A percentile compares a stretch with the other conserved stretches of the same genome.
Conservation (phyloP, 2,797 vertebrate species). For the Enoplosus armatus region DNA sequence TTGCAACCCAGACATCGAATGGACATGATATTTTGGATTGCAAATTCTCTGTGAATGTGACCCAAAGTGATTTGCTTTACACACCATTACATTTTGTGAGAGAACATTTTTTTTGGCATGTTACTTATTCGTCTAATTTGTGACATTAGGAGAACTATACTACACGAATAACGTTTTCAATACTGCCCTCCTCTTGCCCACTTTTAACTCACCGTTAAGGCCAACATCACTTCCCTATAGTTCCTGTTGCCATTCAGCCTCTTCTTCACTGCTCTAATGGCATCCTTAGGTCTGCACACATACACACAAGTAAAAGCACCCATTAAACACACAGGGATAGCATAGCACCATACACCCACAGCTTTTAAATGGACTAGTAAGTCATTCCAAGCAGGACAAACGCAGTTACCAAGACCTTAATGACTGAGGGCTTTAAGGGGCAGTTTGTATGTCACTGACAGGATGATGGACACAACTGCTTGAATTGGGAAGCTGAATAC, state of each 20-base stretch:
- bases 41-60: not conserved
- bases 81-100: not conserved
- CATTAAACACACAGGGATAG: conserved; percentile 22
- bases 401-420: not conserved
- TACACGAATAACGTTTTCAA: not conserved
- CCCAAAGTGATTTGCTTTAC: not conserved
- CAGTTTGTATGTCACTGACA: not conserved
- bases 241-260: conserved; percentile 96
- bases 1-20: not conserved
- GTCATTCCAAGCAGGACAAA: conserved; percentile 1
- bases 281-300: conserved; percentile 93
- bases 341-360: not conserved
- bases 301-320: conserved; percentile 16
- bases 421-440: not conserved
- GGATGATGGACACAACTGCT: not conserved
- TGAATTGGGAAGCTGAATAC: not conserved
- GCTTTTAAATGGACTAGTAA: conserved; percentile 12
- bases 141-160: not conserved
- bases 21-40: not conserved
- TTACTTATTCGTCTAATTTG: not conserved
- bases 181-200: not conserved
- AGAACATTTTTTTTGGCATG: not conserved
- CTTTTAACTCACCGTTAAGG: conserved; percentile 91
- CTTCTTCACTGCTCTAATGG: conserved; percentile 97
- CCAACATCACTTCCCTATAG: conserved; percentile 98